Evolutionary conservation across 2,888 invertebrate species (phyloP), one percentile per base, ranked within the genome.

Genomic region (Choreutis nemorana): DNA sequence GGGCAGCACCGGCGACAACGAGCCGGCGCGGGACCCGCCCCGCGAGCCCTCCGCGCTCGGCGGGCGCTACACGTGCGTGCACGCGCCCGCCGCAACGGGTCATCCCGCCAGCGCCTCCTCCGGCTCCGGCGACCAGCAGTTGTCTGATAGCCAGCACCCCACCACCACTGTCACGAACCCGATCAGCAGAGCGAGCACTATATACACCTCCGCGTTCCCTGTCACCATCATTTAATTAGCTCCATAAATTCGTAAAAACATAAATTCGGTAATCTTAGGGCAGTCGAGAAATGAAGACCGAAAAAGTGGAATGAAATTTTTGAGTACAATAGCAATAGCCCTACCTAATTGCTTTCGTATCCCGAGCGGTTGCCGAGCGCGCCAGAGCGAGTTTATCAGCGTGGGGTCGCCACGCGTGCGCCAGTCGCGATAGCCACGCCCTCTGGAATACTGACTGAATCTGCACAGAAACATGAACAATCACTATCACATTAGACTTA

Each of bases 111-210:
- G 67, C 33, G 80, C 70, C 52, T 83, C 83, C 52, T 86, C 86
- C 33, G 87, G 87, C 59, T 87, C 87, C 42, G 87, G 87, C 31
- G 87, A 87, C 87, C 87, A 88, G 64, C 87, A 87, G 73, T 87
- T 88, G 82, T 88, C 87, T 20, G 87, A 87, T 33, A 88, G 75
- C 87, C 87, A 88, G 68, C 87, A 88, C 45, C 87, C 87, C 46
- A 88, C 85, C 44, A 87, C 86, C 33, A 87, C 87, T 8, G 87
- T 87, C 49, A 87, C 82, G 53, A 87, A 81, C 27, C 87, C 87
- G 57, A 88, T 88, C 48, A 87, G 73, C 40, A 88, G 72, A 21
- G 87, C 87, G 50, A 88, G 61, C 61, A 87, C 86, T 67, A 88
- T 87, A 73, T 87, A 88, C 45, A 87, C 85, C 64, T 87, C 87